These are phyloP conservation scores for Lynx canadensis DNA, from an alignment of 2,113 vertebrate species.

Conservation along the genomic window DNA sequence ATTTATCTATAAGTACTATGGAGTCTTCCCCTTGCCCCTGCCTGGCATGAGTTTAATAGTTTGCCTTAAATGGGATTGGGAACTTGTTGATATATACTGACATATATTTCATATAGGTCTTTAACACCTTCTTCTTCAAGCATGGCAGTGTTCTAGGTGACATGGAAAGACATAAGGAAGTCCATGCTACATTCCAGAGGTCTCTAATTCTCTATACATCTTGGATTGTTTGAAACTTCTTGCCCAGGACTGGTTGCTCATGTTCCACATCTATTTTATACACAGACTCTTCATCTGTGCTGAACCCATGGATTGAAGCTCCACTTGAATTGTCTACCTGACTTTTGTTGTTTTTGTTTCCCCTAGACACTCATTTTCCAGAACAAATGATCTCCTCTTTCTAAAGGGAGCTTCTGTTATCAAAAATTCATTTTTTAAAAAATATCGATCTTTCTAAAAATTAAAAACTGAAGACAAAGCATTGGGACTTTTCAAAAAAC, in stretches of 20 bases:
- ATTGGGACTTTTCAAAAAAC: background rate
- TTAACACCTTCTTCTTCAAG: background rate
- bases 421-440: background rate
- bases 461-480: background rate
- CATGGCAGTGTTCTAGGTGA: no score
- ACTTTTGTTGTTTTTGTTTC: background rate
- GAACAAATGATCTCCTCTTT: background rate
- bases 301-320: background rate
- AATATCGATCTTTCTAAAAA: background rate
- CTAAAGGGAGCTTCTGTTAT: background rate
- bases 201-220: background rate
- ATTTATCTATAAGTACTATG: background rate
- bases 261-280: background rate
- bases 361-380: background rate
- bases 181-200: no score
- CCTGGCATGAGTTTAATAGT: background rate
- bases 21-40: background rate
- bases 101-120: background rate
- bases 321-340: background rate
- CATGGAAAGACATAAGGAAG: background rate
- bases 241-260: background rate
- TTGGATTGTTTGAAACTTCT: background rate
- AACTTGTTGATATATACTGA: background rate
- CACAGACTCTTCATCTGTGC: rapidly evolving
- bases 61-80: background rate